Percentiles rank a stretch among this genome's conserved stretches.
phyloP scores from a whole-genome alignment of 1,140 invertebrate genomes.

The Cecropterus lyciades region DNA sequence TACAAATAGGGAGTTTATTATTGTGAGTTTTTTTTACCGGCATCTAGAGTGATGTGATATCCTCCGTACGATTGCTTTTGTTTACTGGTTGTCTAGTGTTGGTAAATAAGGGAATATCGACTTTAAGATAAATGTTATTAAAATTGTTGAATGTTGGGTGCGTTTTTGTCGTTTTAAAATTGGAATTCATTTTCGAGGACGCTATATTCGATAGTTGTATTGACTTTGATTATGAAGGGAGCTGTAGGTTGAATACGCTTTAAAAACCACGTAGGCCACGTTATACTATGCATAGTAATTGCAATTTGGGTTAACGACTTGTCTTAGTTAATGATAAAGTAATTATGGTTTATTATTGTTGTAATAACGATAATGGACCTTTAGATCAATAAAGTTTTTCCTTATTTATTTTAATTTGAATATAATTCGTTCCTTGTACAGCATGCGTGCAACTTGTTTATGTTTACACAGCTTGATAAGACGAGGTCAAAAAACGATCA shows the following conservation, averaged over 20 bases:
- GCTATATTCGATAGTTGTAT: slow-evolving; percentile 42
- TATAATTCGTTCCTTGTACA: slow-evolving; percentile 1
- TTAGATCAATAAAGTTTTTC: slow-evolving; percentile 47
- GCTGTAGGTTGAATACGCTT: slow-evolving; percentile 36
- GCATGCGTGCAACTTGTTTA: too few species aligned
- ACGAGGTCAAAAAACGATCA: too few species aligned
- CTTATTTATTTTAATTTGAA: slow-evolving; percentile 48
- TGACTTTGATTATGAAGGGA: slow-evolving; percentile 37
- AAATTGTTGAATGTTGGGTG: slow-evolving; percentile 9
- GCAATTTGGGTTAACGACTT: slow-evolving; percentile 56
- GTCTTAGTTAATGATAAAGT: slow-evolving; percentile 39
- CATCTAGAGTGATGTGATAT: slow-evolving; percentile 3
- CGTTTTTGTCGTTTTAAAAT: slow-evolving; percentile 38
- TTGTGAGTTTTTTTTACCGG: slow-evolving; percentile 23
- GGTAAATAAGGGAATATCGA: slow-evolving; percentile 33
- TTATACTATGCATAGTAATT: slow-evolving; percentile 37
- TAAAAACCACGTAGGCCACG: slow-evolving; percentile 47
- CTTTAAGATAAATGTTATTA: slow-evolving; percentile 16
- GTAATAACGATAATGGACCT: slow-evolving; percentile 40
- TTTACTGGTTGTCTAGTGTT: slow-evolving; percentile 45
- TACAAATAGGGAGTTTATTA: slow-evolving; percentile 10
- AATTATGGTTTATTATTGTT: slow-evolving; percentile 42
- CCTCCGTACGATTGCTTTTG: slow-evolving; percentile 49
- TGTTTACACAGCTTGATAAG: too few species aligned
- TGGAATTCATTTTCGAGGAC: slow-evolving; percentile 41